Evolutionary conservation across 1,140 invertebrate species (phyloP).

Genomic region (Hypsibius dujardini): DNA sequence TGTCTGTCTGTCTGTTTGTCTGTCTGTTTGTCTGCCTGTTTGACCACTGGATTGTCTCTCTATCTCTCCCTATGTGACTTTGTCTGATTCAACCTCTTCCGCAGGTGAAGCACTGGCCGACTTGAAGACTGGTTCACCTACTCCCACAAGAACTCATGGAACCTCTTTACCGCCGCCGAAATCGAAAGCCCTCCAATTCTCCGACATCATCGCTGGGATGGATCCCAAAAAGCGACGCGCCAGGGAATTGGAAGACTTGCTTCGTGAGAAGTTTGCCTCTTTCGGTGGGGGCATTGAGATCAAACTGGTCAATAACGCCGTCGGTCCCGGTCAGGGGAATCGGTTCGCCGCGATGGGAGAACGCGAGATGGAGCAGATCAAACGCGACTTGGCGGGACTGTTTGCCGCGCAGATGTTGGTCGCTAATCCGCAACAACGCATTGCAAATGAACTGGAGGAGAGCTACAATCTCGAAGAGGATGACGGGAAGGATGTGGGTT

Average conservation of each 20-base stretch:
- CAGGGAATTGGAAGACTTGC: neutral
- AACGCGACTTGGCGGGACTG: neutral
- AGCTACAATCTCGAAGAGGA: neutral
- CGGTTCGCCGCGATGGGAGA: neutral
- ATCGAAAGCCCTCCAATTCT: neutral
- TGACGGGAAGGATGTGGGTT: no score
- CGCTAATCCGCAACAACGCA: neutral
- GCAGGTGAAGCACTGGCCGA: no score
- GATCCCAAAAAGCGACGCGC: neutral
- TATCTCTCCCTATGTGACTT: no score
- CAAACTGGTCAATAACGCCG: neutral
- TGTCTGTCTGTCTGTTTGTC: no score
- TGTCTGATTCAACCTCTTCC: no score
- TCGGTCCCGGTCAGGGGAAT: no score
- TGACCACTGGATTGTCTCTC: no score
- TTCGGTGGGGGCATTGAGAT: neutral
- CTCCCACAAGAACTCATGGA: neutral
- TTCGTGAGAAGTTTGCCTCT: neutral
- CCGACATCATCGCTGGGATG: neutral
- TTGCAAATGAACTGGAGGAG: constrained; percentile 4
- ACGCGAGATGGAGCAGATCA: neutral
- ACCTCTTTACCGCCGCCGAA: neutral
- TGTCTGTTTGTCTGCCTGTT: no score
- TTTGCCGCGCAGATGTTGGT: neutral
- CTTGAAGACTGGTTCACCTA: neutral